Evolutionary conservation across 2,113 vertebrate species (phyloP).

Genomic region (Taxidea taxus): DNA sequence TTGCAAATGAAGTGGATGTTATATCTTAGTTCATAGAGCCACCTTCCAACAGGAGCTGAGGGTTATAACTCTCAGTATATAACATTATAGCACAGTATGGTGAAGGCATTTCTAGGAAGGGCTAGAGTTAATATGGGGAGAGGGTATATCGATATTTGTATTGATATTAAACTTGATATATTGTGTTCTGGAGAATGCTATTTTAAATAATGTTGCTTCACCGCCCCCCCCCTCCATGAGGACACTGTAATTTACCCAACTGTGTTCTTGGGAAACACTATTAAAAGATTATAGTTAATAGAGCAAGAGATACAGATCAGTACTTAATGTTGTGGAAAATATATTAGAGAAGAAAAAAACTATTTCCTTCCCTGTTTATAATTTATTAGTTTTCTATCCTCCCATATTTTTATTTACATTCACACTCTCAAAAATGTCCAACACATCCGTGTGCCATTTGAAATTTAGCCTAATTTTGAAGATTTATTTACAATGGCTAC

Average conservation of each 20-base stretch:
- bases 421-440: conserved; percentile 41
- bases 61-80: too few relatives aligned
- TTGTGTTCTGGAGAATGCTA: conserved; percentile 61
- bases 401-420: conserved; percentile 56
- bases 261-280: conserved; percentile 35
- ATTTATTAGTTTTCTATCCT: conserved; percentile 49
- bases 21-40: not conserved
- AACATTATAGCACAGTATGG: not conserved
- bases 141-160: conserved; percentile 31
- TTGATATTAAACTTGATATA: conserved; percentile 21
- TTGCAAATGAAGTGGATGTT: not conserved
- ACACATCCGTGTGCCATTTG: conserved; percentile 10
- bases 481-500: conserved; percentile 76
- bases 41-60: not conserved
- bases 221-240: conserved; percentile 50
- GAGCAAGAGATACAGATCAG: conserved; percentile 43
- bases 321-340: conserved; percentile 64
- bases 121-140: not conserved
- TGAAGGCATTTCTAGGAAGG: conserved; percentile 6
- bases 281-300: conserved; percentile 55
- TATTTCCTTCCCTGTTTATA: conserved; percentile 41
- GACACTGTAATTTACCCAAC: conserved; percentile 44
- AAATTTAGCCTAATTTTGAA: conserved; percentile 74
- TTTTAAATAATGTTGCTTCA: conserved; percentile 66
- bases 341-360: conserved; percentile 34